A percentile compares a stretch with the other conserved stretches of the same genome.
Conservation (phyloP, 2,797 vertebrate genomes). For the Hydrophis major region DNA sequence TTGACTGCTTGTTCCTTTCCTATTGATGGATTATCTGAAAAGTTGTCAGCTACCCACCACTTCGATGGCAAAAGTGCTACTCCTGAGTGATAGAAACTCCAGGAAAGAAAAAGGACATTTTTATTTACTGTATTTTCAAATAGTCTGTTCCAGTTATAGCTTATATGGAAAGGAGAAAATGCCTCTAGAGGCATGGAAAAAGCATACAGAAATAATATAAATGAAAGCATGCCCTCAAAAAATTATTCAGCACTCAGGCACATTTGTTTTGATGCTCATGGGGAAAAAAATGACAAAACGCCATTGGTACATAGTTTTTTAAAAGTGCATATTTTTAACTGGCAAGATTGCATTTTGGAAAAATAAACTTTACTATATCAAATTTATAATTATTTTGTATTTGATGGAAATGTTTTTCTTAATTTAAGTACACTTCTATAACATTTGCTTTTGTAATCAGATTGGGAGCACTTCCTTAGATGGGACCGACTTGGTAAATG, state of each 20-base stretch:
- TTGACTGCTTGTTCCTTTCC: too few relatives aligned
- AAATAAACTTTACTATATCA: background rate
- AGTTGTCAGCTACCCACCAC: too few relatives aligned
- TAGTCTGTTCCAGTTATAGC: background rate
- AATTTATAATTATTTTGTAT: background rate
- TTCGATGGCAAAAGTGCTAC: background rate
- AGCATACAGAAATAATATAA: background rate
- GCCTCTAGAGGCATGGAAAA: background rate
- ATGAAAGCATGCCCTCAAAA: background rate
- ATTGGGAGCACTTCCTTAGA: background rate
- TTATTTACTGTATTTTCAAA: background rate
- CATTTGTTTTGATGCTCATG: background rate
- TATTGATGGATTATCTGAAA: too few relatives aligned
- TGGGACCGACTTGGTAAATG: background rate
- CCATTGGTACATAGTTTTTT: background rate
- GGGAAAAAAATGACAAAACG: background rate
- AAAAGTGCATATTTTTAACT: background rate
- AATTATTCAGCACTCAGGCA: background rate
- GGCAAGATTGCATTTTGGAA: background rate
- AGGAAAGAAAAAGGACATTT: background rate
- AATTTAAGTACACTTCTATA: background rate
- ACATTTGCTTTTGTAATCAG: background rate
- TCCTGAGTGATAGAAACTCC: background rate
- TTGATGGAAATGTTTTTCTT: background rate
- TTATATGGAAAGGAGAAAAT: background rate